Evolutionary conservation across 2,797 vertebrate genomes (phyloP).

Genomic region (Sebastes iracundus): DNA sequence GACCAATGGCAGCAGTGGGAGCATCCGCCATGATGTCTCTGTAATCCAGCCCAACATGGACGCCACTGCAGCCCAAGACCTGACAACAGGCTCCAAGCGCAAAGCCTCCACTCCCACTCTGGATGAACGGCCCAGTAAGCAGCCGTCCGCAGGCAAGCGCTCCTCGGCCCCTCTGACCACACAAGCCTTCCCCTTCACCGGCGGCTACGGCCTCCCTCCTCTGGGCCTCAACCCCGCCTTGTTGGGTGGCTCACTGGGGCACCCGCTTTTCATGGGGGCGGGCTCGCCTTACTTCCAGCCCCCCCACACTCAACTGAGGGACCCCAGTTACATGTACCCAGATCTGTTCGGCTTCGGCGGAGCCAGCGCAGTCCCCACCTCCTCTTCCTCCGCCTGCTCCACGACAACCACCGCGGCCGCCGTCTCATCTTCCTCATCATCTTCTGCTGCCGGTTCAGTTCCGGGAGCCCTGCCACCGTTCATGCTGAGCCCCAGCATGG

Average conservation of each 20-base stretch:
- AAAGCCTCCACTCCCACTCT: constrained; percentile 73
- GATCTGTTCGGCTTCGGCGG: constrained; percentile 85
- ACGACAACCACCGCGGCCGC: constrained; percentile 80
- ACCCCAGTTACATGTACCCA: constrained; percentile 89
- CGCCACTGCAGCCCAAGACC: constrained; percentile 83
- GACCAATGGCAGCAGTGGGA: constrained; percentile 33
- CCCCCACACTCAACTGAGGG: constrained; percentile 86
- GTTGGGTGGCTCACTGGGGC: constrained; percentile 87
- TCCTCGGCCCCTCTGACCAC: constrained; percentile 82
- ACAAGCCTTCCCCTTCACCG: constrained; percentile 86
- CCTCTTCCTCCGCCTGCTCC: constrained; percentile 82
- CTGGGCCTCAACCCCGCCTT: constrained; percentile 86
- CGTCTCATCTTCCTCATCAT: constrained; percentile 80
- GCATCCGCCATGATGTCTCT: constrained; percentile 47
- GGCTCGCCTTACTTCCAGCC: constrained; percentile 90
- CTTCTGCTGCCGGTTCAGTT: constrained; percentile 74
- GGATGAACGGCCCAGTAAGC: constrained; percentile 83
- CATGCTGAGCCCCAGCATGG: constrained; percentile 85
- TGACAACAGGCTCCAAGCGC: constrained; percentile 86
- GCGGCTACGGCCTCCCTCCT: constrained; percentile 87
- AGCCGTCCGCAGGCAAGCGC: constrained; percentile 81
- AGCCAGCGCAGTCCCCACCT: constrained; percentile 75
- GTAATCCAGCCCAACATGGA: constrained; percentile 68
- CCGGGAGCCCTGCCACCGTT: constrained; percentile 87
- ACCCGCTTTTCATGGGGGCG: constrained; percentile 88